A percentile compares a stretch with the other conserved stretches of the same genome.
Evolutionary conservation across 2,113 vertebrate species (phyloP).

Genomic region (Pogona vitticeps): DNA sequence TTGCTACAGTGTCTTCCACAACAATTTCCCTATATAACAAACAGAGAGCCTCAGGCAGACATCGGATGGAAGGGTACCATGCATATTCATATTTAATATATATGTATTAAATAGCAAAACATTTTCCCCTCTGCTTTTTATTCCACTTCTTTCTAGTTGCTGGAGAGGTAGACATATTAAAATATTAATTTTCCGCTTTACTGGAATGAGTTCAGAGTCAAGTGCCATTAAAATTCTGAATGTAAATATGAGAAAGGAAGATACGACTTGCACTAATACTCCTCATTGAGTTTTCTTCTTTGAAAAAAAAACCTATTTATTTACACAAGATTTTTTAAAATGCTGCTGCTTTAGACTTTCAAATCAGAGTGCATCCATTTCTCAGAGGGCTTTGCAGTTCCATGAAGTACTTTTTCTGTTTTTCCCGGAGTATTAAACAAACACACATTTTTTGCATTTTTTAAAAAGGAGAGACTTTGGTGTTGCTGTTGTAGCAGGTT

Average conservation of each 20-base stretch:
- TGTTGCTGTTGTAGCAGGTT: not conserved
- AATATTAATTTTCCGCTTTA: slow-evolving; percentile 89
- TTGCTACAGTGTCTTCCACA: slow-evolving; percentile 31
- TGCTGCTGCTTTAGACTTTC: slow-evolving; percentile 31
- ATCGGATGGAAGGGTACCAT: slow-evolving; percentile 47
- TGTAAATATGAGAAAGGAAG: slow-evolving; percentile 71
- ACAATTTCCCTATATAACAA: slow-evolving; percentile 37
- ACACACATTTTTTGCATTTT: not conserved
- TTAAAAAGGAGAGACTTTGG: not conserved
- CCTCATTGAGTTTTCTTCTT: slow-evolving; percentile 49
- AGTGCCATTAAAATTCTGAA: slow-evolving; percentile 68
- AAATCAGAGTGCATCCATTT: not conserved
- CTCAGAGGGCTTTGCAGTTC: not conserved
- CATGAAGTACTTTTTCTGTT: not conserved
- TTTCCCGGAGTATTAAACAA: not conserved
- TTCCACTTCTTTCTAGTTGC: slow-evolving; percentile 74
- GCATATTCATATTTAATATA: slow-evolving; percentile 72
- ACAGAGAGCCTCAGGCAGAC: slow-evolving; percentile 29
- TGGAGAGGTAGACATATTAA: slow-evolving; percentile 78
- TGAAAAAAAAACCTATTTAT: slow-evolving; percentile 59
- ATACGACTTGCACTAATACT: slow-evolving; percentile 70
- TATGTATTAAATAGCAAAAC: slow-evolving; percentile 56
- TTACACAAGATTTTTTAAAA: slow-evolving; percentile 45
- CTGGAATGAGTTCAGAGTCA: slow-evolving; percentile 82
- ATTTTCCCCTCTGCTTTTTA: slow-evolving; percentile 68